These are phyloP conservation scores for Eonycteris spelaea DNA, from an alignment of 2,113 vertebrate genomes.

Conservation along the genomic window DNA sequence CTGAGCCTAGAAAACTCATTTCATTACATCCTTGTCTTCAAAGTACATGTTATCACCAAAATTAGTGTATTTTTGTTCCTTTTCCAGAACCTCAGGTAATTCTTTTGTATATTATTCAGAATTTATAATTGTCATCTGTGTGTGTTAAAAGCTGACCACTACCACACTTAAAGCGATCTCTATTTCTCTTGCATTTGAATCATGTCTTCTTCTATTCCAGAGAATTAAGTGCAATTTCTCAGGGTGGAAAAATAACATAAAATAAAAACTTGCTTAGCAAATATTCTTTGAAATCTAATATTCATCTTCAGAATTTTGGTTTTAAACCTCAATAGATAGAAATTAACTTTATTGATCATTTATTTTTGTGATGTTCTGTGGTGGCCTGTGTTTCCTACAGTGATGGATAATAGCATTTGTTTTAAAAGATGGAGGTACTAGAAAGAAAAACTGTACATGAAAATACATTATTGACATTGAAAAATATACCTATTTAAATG, in stretches of 20 bases:
- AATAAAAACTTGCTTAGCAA: background rate
- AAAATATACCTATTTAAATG: background rate
- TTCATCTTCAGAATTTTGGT: background rate
- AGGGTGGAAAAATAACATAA: background rate
- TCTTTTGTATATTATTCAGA: background rate
- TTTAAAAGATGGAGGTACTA: background rate
- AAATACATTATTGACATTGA: background rate
- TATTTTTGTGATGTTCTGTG: background rate
- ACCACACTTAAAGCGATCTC: background rate
- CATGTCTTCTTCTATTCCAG: background rate
- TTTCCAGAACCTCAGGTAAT: background rate
- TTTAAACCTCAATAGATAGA: slow-evolving; percentile 4
- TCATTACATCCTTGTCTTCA: background rate
- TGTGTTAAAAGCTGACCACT: background rate
- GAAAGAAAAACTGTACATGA: background rate
- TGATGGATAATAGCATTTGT: background rate
- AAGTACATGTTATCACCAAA: background rate
- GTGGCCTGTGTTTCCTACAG: background rate
- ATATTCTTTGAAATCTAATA: slow-evolving; percentile 10
- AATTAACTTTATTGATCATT: slow-evolving; percentile 34
- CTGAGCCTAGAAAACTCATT: background rate
- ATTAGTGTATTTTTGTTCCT: background rate
- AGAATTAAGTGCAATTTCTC: background rate
- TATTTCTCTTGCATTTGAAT: background rate
- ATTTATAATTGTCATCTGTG: background rate